Percentiles rank a stretch among this genome's conserved stretches.
Evolutionary conservation across 2,888 invertebrate species (phyloP).

Genomic region (Trichogramma dendrolimi): DNA sequence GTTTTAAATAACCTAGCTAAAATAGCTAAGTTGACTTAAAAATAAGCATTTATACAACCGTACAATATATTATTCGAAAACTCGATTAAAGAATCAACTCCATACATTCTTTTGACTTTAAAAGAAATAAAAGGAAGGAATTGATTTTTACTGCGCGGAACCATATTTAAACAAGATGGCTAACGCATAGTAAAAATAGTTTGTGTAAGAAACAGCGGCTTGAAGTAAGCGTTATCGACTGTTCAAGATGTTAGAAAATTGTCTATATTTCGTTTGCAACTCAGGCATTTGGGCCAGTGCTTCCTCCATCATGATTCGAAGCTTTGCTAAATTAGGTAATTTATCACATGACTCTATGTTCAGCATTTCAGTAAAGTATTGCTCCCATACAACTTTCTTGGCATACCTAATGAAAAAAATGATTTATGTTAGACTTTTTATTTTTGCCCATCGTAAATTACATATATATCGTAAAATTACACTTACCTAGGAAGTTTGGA

Average conservation of each 20-base stretch:
- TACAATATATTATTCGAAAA: too few species aligned
- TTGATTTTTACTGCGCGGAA: slow-evolving; percentile 2
- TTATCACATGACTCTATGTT: slow-evolving; percentile 76
- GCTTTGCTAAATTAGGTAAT: slow-evolving; percentile 67
- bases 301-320: slow-evolving; percentile 50
- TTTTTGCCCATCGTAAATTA: neutral
- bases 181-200: slow-evolving; percentile 7
- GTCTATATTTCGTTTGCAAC: slow-evolving; percentile 41
- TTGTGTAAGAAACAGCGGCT: slow-evolving; percentile 16
- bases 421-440: neutral
- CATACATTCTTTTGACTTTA: too few species aligned
- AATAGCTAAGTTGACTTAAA: too few species aligned
- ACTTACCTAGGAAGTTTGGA: slow-evolving; percentile 67
- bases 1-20: too few species aligned
- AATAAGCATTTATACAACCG: too few species aligned
- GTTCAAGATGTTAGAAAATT: slow-evolving; percentile 48
- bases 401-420: slow-evolving; percentile 58
- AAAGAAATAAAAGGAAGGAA: slow-evolving; percentile 10
- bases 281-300: slow-evolving; percentile 42
- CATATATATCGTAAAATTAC: neutral
- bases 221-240: slow-evolving; percentile 49
- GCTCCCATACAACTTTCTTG: slow-evolving; percentile 71
- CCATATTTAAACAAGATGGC: neutral
- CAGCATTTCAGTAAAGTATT: slow-evolving; percentile 73
- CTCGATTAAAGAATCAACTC: too few species aligned